A percentile compares a stretch with the other conserved stretches of the same genome.
Conservation (phyloP, 1,140 invertebrate species). For the Trichonephila clavipes region DNA sequence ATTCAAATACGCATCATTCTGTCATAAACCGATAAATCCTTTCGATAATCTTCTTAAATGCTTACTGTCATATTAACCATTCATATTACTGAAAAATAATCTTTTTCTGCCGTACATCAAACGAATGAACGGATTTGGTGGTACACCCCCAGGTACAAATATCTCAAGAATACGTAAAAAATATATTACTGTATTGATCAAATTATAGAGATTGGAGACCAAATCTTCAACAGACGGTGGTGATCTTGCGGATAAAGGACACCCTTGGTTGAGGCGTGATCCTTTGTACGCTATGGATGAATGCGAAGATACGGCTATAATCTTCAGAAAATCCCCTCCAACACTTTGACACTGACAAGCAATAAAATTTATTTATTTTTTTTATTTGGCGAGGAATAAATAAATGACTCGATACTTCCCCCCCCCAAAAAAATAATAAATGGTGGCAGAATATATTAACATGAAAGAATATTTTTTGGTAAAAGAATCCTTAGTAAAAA, state of each 20-base stretch:
- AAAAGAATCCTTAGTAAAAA: no score
- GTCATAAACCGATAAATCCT: no score
- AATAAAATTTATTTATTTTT: not conserved
- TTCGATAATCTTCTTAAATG: no score
- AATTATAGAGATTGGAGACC: not conserved
- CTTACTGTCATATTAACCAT: not conserved
- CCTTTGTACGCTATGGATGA: not conserved
- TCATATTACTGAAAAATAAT: not conserved
- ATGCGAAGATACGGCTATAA: not conserved
- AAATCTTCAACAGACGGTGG: not conserved
- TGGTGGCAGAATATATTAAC: no score
- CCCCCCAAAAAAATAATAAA: no score
- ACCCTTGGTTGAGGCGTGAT: not conserved
- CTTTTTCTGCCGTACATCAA: not conserved
- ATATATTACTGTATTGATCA: not conserved
- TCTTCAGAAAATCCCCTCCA: not conserved
- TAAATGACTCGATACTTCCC: no score
- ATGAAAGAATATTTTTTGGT: no score
- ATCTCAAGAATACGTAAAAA: not conserved
- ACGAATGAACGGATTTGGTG: not conserved
- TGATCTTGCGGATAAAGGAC: not conserved
- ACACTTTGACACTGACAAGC: no score
- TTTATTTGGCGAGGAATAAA: not conserved
- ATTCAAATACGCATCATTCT: no score
- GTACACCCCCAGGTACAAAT: not conserved